A percentile compares a stretch with the other conserved stretches of the same genome.
phyloP scores from a whole-genome alignment of 2,888 invertebrate species.

The Sturmia bella region DNA sequence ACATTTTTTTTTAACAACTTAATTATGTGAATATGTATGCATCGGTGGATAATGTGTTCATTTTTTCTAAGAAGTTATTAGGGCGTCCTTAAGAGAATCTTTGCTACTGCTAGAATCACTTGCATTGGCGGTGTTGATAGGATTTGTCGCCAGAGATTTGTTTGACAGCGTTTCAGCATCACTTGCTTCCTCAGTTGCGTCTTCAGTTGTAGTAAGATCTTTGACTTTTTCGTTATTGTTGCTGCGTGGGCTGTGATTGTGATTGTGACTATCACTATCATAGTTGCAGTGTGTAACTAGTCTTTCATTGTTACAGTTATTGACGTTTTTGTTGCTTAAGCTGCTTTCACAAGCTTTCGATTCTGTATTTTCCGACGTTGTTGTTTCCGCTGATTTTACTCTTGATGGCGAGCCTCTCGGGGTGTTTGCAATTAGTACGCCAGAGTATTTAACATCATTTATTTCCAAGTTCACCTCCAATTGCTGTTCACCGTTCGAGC shows the following conservation, averaged over 20 bases:
- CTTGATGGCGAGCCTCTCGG: constrained; percentile 30
- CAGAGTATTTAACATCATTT: constrained; percentile 97
- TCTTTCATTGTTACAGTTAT: constrained; percentile 21
- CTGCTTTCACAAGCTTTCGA: constrained; percentile 12
- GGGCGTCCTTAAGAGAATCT: constrained; percentile 25
- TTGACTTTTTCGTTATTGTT: constrained; percentile 24
- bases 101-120: constrained; percentile 43
- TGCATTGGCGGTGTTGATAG: constrained; percentile 32
- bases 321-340: constrained; percentile 21
- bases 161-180: constrained; percentile 38
- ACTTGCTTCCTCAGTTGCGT: constrained; percentile 33
- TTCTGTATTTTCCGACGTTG: background rate
- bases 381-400: background rate
- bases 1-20: too few species aligned
- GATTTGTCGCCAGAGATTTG: constrained; percentile 9
- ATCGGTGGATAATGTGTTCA: background rate
- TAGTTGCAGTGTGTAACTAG: constrained; percentile 14
- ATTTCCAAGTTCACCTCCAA: constrained; percentile 97
- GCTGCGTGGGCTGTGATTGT: constrained; percentile 7
- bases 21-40: too few species aligned
- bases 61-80: constrained; percentile 46
- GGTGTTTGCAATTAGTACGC: constrained; percentile 90
- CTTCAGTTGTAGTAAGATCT: constrained; percentile 32
- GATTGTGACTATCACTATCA: constrained; percentile 14
- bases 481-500: constrained; percentile 92